Evolutionary conservation across 2,888 invertebrate species (phyloP).

Genomic region (Norana najaformis): DNA sequence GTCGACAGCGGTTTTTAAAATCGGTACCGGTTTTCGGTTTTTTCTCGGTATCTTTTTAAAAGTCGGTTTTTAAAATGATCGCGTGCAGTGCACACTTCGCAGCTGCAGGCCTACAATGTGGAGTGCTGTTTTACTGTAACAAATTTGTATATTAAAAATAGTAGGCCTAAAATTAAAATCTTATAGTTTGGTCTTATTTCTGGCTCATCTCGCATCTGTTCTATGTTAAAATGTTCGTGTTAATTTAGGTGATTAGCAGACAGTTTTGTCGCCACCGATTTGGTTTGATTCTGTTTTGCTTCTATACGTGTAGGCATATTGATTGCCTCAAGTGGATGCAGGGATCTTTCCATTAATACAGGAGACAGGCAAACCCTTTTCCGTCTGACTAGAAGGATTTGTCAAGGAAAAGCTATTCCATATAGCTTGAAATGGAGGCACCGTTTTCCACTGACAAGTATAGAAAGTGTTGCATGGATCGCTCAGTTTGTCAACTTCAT

Average conservation of each 20-base stretch:
- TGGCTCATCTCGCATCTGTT: background rate
- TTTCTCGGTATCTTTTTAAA: no score
- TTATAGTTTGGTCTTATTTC: background rate
- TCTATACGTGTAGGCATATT: no score
- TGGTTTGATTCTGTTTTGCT: background rate
- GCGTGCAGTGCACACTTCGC: no score
- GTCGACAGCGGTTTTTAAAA: no score
- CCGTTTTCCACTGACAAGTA: background rate
- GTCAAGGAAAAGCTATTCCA: background rate
- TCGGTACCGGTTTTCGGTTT: no score
- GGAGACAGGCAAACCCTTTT: no score
- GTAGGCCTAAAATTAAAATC: no score
- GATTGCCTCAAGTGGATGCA: constrained; percentile 13
- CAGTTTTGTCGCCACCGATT: background rate
- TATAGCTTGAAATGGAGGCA: background rate
- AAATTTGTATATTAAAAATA: no score
- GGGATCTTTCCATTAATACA: background rate
- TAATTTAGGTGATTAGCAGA: background rate
- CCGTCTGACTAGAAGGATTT: no score
- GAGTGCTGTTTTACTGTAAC: no score
- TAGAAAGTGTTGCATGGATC: background rate
- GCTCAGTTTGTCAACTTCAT: background rate
- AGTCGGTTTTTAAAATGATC: no score
- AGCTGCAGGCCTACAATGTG: no score
- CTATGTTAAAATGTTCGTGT: background rate